Evolutionary conservation across 64 coral and sea anemone genomes (phyloP).

Genomic region (Stylophora pistillata): DNA sequence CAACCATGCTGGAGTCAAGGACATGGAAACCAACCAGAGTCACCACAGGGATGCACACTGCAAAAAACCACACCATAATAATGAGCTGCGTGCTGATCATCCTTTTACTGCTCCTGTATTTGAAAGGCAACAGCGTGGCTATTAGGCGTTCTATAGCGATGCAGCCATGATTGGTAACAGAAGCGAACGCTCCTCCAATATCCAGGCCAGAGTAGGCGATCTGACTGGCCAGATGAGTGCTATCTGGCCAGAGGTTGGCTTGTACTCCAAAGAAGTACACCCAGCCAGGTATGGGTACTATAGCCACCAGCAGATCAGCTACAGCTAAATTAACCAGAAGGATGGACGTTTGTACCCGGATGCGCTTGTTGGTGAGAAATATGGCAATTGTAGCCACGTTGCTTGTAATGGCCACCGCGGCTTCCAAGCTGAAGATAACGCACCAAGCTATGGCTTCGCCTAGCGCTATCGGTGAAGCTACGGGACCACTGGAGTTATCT

Average conservation of each 20-base stretch:
- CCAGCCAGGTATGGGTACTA: conserved; percentile 8
- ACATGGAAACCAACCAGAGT: not conserved
- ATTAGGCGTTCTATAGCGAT: conserved; percentile 59
- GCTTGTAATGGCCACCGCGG: not conserved
- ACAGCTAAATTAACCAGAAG: conserved; percentile 50
- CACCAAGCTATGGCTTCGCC: conserved; percentile 38
- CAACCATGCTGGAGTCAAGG: not conserved
- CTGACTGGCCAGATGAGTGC: not conserved
- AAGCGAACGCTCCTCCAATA: conserved; percentile 14
- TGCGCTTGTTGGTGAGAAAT: not conserved
- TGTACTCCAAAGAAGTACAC: not conserved
- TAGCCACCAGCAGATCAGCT: conserved; percentile 38
- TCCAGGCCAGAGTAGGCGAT: conserved; percentile 23
- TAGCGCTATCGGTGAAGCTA: not conserved
- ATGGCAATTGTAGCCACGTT: conserved; percentile 17
- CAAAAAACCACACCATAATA: not conserved
- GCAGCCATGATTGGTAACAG: conserved; percentile 27
- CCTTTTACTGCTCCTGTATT: not conserved
- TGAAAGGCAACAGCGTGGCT: conserved; percentile 34
- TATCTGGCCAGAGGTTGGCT: not conserved
- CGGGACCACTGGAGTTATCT: not conserved
- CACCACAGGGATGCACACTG: not conserved
- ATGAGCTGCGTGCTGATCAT: not conserved
- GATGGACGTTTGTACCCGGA: conserved; percentile 20
- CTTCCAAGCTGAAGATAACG: conserved; percentile 55